Evolutionary conservation across 2,888 invertebrate species (phyloP), one percentile per base, ranked within the genome.

Genomic region (Ochropleura leucogaster): DNA sequence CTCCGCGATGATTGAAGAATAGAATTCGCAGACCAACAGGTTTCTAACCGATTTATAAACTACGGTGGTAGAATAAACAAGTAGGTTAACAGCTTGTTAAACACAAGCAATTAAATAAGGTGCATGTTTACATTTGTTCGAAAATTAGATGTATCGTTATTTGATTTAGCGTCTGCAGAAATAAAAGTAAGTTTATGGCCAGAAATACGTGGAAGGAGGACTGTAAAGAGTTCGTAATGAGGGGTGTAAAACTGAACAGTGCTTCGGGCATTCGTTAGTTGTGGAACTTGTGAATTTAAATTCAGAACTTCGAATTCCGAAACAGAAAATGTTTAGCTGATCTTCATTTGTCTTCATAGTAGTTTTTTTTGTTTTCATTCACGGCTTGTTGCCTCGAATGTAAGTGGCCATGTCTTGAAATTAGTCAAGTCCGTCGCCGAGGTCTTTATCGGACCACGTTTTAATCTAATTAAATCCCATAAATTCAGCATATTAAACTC

Each of bases 91-190:
- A 84, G 80, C 72, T 79, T 77, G 79, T 84, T 83, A 84, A 85
- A 87, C 76, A 75, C 77, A 20, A 60, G 81, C 83, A 83, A 87
- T 85, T 86, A 86, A 86, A 87, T 77, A 79, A 77, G 84, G 82
- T 83, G 62, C 67, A 60, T 79, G 83, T 83, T 85, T 85, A 80
- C 66, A 76, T 80, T 85, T 66, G 67, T 65, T 51, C 64, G 42
- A 69, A 71, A 69, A 85, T 86, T 73, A 79, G 78, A 86, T 82
- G 72, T 82, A 82, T 82, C 69, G 80, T 70, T 80, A 68, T 79
- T 72, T 60, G 64, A 75, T 75, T 68, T 68, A 72, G 57, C 59
- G 64, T 51, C 66, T 80, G 75, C 64, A 75, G 72, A 82, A 80
- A 82, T 84, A 82, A 84, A 81, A 78, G 69, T 79, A 59, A 84